Evolutionary conservation across 1,140 invertebrate genomes (phyloP).

Genomic region (Zophobas atratus): DNA sequence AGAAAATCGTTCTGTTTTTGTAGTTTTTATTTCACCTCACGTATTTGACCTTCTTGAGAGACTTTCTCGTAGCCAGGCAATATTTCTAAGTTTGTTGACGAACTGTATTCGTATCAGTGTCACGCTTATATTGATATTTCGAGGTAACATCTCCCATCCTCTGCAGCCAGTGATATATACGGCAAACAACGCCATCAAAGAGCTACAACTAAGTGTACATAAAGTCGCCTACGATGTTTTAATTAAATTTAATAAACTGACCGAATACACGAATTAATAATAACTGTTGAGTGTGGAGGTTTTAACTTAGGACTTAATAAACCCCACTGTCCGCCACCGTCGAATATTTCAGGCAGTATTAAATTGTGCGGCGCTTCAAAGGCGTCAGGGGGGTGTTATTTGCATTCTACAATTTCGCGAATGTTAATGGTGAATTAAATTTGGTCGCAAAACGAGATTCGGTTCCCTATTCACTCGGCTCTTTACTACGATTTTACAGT

Average conservation of each 20-base stretch:
- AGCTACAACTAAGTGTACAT: background rate
- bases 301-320: slow-evolving; percentile 38
- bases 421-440: slow-evolving; percentile 54
- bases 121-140: slow-evolving; percentile 6
- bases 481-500: slow-evolving; percentile 53
- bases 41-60: slow-evolving; percentile 15
- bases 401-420: slow-evolving; percentile 53
- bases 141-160: background rate
- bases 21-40: slow-evolving; percentile 19
- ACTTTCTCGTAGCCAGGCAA: slow-evolving; percentile 7
- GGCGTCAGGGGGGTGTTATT: slow-evolving; percentile 43
- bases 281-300: slow-evolving; percentile 2
- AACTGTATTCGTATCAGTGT: slow-evolving; percentile 26
- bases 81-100: slow-evolving; percentile 18
- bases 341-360: slow-evolving; percentile 39
- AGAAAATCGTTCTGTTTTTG: background rate
- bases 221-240: background rate
- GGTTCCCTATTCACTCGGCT: slow-evolving; percentile 46
- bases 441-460: slow-evolving; percentile 54
- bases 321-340: slow-evolving; percentile 6
- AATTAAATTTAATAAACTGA: slow-evolving; percentile 25
- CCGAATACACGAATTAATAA: slow-evolving; percentile 28
- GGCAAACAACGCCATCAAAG: background rate
- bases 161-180: background rate
- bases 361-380: slow-evolving; percentile 32